A percentile compares a stretch with the other conserved stretches of the same genome.
Evolutionary conservation across 2,797 vertebrate genomes (phyloP).

Genomic region (Lagocephalus sceleratus): DNA sequence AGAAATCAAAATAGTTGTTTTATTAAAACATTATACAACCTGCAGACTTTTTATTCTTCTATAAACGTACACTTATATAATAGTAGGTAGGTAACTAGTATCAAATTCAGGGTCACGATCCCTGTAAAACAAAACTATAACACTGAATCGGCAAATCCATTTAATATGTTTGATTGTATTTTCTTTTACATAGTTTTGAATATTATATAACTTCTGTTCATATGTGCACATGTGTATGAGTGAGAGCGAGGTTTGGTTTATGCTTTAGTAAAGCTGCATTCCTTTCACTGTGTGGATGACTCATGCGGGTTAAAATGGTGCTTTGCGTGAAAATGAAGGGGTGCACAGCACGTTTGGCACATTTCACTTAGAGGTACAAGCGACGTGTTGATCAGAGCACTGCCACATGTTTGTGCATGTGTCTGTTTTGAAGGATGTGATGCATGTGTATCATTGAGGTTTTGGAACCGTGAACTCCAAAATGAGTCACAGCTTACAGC

Average conservation of each 20-base stretch:
- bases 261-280: constrained; percentile 54
- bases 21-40: no score
- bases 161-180: no score
- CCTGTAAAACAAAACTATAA: no score
- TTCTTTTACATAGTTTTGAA: no score
- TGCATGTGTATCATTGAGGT: constrained; percentile 47
- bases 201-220: background rate
- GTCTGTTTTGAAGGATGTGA: constrained; percentile 11
- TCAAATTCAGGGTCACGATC: no score
- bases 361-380: constrained; percentile 3
- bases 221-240: constrained; percentile 4
- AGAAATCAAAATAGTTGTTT: no score
- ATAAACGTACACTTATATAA: no score
- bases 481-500: constrained; percentile 76
- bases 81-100: no score
- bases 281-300: constrained; percentile 33
- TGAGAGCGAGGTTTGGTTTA: constrained; percentile 25
- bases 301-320: constrained; percentile 44
- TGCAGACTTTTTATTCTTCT: no score
- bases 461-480: constrained; percentile 53
- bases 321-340: constrained; percentile 25
- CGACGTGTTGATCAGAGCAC: constrained; percentile 16
- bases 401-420: constrained; percentile 15
- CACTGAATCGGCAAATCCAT: no score
- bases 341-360: constrained; percentile 15